These are phyloP conservation scores for Penaeus chinensis DNA, from an alignment of 1,140 invertebrate genomes.

Conservation along the genomic window DNA sequence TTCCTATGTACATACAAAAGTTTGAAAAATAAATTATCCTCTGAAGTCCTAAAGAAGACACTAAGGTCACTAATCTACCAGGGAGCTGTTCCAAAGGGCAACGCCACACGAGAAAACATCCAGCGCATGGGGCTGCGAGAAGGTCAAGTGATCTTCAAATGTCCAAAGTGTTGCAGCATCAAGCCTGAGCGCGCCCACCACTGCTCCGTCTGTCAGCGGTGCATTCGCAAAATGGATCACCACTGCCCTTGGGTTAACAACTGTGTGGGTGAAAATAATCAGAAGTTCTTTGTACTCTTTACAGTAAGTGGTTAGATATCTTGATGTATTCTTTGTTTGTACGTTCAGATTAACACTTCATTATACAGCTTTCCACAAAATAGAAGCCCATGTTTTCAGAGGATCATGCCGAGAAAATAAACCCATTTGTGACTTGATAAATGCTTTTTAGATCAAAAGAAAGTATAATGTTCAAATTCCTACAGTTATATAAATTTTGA, in stretches of 20 bases:
- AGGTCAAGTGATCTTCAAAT: conserved; percentile 96
- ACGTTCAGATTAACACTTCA: too few species aligned
- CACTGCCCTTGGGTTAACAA: conserved; percentile 99
- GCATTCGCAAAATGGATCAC: conserved; percentile 99
- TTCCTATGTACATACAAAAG: too few species aligned
- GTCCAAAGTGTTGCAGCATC: conserved; percentile 98
- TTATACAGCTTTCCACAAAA: too few species aligned
- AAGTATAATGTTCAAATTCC: too few species aligned
- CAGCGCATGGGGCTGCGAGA: conserved; percentile 92
- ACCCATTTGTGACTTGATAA: too few species aligned
- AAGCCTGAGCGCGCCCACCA: conserved; percentile 99
- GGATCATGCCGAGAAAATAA: too few species aligned
- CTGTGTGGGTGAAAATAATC: conserved; percentile 99
- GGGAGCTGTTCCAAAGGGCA: conserved; percentile 97
- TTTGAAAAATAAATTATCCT: neutral
- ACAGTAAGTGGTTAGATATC: conserved; percentile 80
- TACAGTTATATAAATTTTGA: too few species aligned
- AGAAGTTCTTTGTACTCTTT: conserved; percentile 99
- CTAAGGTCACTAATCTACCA: conserved; percentile 23
- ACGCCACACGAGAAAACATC: conserved; percentile 98
- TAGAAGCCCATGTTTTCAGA: too few species aligned
- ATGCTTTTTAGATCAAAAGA: too few species aligned
- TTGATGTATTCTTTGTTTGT: neutral
- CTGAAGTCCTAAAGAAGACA: conserved; percentile 13
- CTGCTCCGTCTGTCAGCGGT: conserved; percentile 96